Percentiles rank a stretch among this genome's conserved stretches.
These are phyloP conservation scores for Scaeva pyrastri DNA, from an alignment of 2,888 invertebrate species.

Conservation along the genomic window DNA sequence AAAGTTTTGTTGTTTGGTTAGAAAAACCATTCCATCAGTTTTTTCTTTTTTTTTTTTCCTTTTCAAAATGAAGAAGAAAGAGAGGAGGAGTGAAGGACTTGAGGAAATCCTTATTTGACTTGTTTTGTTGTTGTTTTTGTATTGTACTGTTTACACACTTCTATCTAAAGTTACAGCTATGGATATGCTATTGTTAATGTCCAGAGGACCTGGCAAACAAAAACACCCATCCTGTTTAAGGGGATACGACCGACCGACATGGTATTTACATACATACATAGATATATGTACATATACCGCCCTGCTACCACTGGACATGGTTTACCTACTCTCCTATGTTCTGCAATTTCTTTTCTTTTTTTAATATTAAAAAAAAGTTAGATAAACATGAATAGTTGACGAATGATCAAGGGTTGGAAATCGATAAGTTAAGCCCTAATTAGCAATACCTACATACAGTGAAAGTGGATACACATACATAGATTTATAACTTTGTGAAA, in stretches of 20 bases:
- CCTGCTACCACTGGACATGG: no score
- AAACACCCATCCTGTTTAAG: not conserved
- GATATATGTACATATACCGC: no score
- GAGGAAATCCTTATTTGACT: constrained; percentile 65
- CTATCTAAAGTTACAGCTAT: not conserved
- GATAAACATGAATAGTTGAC: not conserved
- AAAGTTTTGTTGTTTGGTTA: constrained; percentile 62
- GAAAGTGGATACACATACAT: not conserved
- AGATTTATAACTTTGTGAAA: no score
- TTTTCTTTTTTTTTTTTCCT: not conserved
- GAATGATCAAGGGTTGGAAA: not conserved
- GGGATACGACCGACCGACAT: no score
- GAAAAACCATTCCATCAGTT: constrained; percentile 49
- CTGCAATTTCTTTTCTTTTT: not conserved
- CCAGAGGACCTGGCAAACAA: constrained; percentile 13
- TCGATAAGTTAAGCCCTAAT: not conserved
- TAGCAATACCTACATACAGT: not conserved
- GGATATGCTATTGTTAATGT: not conserved
- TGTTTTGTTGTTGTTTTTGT: constrained; percentile 32
- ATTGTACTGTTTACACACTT: constrained; percentile 9
- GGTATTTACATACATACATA: no score
- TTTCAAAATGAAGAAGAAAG: not conserved
- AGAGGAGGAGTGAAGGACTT: constrained; percentile 18
- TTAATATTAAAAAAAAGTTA: not conserved
- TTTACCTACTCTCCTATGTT: no score